Evolutionary conservation across 2,113 vertebrate genomes (phyloP).

Genomic region (Colaptes auratus): DNA sequence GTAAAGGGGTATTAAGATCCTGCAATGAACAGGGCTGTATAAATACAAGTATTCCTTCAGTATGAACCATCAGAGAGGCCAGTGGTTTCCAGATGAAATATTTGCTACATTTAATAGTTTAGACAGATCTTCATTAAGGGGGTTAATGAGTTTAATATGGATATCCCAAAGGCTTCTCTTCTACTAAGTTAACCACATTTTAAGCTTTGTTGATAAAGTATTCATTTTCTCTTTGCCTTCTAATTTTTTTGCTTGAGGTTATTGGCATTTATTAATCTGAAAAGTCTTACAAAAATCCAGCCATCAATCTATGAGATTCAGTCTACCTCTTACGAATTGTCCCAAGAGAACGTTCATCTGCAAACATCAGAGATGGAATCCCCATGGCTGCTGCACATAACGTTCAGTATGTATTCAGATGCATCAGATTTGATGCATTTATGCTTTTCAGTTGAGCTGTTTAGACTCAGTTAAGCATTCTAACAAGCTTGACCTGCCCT

Average conservation of each 20-base stretch:
- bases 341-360: background rate
- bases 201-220: background rate
- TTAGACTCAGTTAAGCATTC: background rate
- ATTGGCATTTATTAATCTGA: background rate
- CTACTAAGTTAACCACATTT: background rate
- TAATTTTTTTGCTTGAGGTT: background rate
- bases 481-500: background rate
- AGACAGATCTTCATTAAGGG: background rate
- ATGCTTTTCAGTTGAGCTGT: background rate
- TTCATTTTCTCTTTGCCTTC: background rate
- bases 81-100: background rate
- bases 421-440: background rate
- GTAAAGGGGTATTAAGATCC: background rate
- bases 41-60: background rate
- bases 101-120: background rate
- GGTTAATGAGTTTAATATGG: background rate
- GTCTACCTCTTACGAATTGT: background rate
- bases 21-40: background rate
- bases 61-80: background rate
- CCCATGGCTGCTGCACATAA: accelerated
- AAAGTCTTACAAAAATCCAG: background rate
- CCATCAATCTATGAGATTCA: background rate
- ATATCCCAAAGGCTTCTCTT: background rate
- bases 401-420: background rate
- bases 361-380: background rate